phyloP scores from a whole-genome alignment of 2,888 invertebrate genomes.

The Nemotelus nigrinus region DNA sequence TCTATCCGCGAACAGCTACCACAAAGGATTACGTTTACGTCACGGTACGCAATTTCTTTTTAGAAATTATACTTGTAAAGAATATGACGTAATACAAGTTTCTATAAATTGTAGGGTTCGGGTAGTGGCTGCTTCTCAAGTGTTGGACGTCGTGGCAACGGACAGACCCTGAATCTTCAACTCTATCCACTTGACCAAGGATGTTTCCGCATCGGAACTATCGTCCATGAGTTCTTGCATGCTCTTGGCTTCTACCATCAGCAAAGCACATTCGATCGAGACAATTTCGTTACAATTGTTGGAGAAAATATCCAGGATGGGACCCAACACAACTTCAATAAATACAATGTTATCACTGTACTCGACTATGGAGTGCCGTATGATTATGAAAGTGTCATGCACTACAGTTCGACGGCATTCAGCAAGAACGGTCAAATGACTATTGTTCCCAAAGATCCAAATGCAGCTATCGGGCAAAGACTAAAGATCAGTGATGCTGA shows the following conservation, averaged over 20 bases:
- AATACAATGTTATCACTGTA: conserved; percentile 68
- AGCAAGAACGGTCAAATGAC: conserved; percentile 75
- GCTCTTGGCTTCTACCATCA: conserved; percentile 83
- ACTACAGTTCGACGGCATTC: conserved; percentile 79
- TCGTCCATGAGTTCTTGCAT: conserved; percentile 81
- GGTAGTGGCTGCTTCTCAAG: conserved; percentile 9
- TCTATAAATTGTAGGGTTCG: conserved; percentile 9
- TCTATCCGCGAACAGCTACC: conserved; percentile 69
- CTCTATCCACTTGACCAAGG: conserved; percentile 56
- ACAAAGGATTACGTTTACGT: conserved; percentile 57
- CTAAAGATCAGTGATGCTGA: conserved; percentile 57
- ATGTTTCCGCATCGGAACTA: conserved; percentile 66
- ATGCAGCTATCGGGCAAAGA: conserved; percentile 57
- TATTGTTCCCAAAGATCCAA: conserved; percentile 67
- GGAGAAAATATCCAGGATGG: conserved; percentile 66
- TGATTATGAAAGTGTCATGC: conserved; percentile 84
- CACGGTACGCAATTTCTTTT: conserved; percentile 51
- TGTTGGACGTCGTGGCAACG: conserved; percentile 70
- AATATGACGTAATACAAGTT: neutral
- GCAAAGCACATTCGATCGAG: conserved; percentile 79
- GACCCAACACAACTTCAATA: conserved; percentile 74
- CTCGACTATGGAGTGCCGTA: conserved; percentile 73
- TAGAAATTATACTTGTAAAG: neutral
- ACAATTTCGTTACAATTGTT: conserved; percentile 72
- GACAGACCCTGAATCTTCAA: conserved; percentile 58